phyloP scores from a whole-genome alignment of 1,140 invertebrate genomes.

The Aphelenchoides fujianensis region DNA sequence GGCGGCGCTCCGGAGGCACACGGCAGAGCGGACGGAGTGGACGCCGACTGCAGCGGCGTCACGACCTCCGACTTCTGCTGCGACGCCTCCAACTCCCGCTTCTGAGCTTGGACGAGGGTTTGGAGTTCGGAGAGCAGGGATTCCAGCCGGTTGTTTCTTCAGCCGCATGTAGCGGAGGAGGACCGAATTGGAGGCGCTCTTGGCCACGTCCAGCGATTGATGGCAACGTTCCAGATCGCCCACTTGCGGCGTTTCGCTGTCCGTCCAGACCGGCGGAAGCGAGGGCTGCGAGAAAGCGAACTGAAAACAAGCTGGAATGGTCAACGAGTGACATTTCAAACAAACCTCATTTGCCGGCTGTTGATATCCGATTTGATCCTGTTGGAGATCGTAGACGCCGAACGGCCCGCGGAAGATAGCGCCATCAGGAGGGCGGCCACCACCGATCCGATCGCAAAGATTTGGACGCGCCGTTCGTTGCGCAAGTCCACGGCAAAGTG shows the following conservation, averaged over 20 bases:
- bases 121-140: background rate
- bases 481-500: background rate
- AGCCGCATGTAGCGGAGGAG: constrained; percentile 26
- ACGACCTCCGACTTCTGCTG: background rate
- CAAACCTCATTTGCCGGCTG: background rate
- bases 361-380: background rate
- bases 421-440: background rate
- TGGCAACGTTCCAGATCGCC: constrained; percentile 21
- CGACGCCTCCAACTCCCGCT: background rate
- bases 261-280: background rate
- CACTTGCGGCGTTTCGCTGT: constrained; percentile 19
- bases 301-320: background rate
- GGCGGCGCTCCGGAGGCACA: background rate
- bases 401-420: background rate
- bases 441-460: constrained; percentile 4
- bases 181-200: constrained; percentile 9
- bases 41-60: constrained; percentile 3
- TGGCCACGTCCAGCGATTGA: constrained; percentile 21
- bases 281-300: background rate
- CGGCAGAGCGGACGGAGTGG: background rate
- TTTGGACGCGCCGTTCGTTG: constrained; percentile 2
- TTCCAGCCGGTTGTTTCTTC: constrained; percentile 11
- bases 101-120: background rate
- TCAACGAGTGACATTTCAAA: too few relatives aligned
- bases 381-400: background rate